These are phyloP conservation scores for Dicerorhinus sumatrensis DNA, from an alignment of 2,113 vertebrate genomes.

Conservation along the genomic window DNA sequence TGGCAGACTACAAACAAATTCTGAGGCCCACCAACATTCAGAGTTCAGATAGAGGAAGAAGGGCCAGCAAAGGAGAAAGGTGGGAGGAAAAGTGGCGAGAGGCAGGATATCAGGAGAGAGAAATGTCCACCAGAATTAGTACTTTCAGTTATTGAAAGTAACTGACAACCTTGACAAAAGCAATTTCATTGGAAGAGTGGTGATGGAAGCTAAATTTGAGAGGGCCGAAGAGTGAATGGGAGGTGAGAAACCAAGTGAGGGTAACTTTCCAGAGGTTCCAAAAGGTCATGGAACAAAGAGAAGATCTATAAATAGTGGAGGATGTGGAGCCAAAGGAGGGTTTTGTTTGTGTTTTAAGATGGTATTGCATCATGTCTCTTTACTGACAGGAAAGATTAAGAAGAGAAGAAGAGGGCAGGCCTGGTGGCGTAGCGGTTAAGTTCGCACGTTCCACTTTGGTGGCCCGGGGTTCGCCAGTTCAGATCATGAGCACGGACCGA, in stretches of 20 bases:
- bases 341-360: slow-evolving; percentile 21
- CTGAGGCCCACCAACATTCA: not conserved
- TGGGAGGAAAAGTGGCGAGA: not conserved
- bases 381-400: not conserved
- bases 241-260: not conserved
- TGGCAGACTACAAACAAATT: not conserved
- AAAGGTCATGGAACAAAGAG: not conserved
- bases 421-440: no score
- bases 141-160: not conserved
- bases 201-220: not conserved
- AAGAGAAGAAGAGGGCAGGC: not conserved
- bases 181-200: not conserved
- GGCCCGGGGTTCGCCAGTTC: no score
- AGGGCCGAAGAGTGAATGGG: not conserved
- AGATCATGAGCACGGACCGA: no score
- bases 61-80: not conserved
- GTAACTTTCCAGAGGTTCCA: not conserved
- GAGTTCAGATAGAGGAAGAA: not conserved
- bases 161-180: not conserved
- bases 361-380: not conserved
- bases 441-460: no score
- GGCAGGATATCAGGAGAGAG: not conserved
- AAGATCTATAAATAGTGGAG: not conserved
- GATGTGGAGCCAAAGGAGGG: not conserved
- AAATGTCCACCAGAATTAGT: not conserved